These are phyloP conservation scores for Tupiocoris notatus DNA, from an alignment of 2,888 invertebrate species.

Conservation along the genomic window DNA sequence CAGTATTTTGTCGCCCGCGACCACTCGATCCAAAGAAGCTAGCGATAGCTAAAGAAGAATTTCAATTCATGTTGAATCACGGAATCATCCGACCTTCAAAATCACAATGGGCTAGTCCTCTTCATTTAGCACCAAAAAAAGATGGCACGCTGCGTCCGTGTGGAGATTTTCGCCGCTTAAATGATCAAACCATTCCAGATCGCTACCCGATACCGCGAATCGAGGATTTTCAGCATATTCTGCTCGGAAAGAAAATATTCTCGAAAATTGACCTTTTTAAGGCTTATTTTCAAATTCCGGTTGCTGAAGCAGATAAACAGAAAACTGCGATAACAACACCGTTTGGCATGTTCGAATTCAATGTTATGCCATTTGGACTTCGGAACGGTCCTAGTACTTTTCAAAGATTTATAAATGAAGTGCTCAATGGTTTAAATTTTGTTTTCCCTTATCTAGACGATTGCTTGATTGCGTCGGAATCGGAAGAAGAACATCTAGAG, in stretches of 20 bases:
- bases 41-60: conserved; percentile 50
- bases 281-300: conserved; percentile 33
- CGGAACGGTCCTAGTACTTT: conserved; percentile 49
- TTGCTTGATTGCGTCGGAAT: conserved; percentile 44
- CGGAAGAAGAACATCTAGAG: conserved; percentile 18
- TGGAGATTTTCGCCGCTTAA: conserved; percentile 53
- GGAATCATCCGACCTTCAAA: conserved; percentile 51
- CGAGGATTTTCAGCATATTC: conserved; percentile 50
- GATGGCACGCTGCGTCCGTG: conserved; percentile 52
- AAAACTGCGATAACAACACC: conserved; percentile 48
- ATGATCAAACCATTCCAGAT: conserved; percentile 52
- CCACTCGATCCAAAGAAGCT: conserved; percentile 51
- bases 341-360: conserved; percentile 28
- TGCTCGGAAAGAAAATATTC: conserved; percentile 46
- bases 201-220: conserved; percentile 52
- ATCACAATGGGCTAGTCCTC: conserved; percentile 52
- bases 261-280: conserved; percentile 44
- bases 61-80: conserved; percentile 51
- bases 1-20: conserved; percentile 50
- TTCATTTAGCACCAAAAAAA: conserved; percentile 36
- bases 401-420: conserved; percentile 49
- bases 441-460: conserved; percentile 49
- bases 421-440: conserved; percentile 46
- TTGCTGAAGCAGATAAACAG: conserved; percentile 11
- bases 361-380: conserved; percentile 40